phyloP scores from a whole-genome alignment of 2,113 vertebrate genomes.

The Cyanistes caeruleus region DNA sequence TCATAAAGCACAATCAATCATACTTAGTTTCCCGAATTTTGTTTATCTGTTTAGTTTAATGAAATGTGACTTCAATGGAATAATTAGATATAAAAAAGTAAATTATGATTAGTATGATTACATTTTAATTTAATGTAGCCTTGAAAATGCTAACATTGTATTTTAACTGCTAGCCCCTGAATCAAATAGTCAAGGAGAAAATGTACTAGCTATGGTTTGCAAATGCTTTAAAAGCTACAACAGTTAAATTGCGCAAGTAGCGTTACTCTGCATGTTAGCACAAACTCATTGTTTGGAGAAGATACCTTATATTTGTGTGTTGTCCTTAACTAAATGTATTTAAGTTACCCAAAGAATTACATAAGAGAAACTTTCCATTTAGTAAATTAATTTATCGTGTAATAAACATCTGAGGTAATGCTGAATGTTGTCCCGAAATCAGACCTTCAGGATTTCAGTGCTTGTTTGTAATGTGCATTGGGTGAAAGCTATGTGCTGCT shows the following conservation, averaged over 20 bases:
- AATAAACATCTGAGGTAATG: constrained; percentile 34
- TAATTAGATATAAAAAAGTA: background rate
- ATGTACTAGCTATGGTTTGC: background rate
- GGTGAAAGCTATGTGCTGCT: background rate
- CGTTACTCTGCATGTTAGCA: constrained; percentile 33
- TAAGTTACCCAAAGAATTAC: constrained; percentile 44
- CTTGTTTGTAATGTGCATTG: background rate
- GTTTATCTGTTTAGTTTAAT: background rate
- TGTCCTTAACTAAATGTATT: constrained; percentile 42
- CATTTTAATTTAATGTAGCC: background rate
- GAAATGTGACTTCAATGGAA: background rate
- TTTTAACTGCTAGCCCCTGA: constrained; percentile 9
- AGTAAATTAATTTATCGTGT: constrained; percentile 21
- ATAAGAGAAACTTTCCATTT: background rate
- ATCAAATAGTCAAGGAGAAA: background rate
- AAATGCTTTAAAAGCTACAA: constrained; percentile 23
- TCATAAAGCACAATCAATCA: background rate
- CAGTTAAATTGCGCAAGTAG: background rate
- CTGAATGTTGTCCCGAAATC: constrained; percentile 22
- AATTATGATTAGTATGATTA: background rate
- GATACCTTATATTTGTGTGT: background rate
- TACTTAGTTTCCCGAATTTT: background rate
- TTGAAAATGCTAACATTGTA: background rate
- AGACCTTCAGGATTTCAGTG: background rate
- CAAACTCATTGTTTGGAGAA: constrained; percentile 10